phyloP scores from a whole-genome alignment of 2,888 invertebrate species.

The Coelogynopora nodosa region DNA sequence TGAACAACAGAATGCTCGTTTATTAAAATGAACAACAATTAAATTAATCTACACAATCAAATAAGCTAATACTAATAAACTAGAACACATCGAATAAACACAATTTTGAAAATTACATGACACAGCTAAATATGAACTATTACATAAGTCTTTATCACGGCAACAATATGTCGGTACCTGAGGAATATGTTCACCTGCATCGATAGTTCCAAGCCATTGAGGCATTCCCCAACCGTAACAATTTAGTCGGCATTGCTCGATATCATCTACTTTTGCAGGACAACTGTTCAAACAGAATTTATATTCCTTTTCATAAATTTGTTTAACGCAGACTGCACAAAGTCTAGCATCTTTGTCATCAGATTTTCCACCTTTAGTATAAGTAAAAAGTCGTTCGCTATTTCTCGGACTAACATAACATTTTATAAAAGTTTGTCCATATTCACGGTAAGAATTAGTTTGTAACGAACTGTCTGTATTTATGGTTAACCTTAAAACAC shows the following conservation, averaged over 20 bases:
- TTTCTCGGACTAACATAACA: neutral
- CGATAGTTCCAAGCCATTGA: neutral
- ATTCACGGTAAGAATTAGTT: neutral
- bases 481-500: too few species aligned
- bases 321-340: neutral
- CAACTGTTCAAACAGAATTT: neutral
- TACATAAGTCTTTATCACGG: neutral
- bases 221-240: neutral
- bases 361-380: too few species aligned
- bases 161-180: neutral
- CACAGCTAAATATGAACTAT: neutral
- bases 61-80: neutral
- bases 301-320: neutral
- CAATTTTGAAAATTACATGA: neutral
- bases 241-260: neutral
- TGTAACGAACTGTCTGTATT: too few species aligned
- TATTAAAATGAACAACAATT: neutral
- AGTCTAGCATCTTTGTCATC: neutral
- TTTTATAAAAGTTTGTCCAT: neutral
- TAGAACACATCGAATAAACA: neutral
- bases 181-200: neutral
- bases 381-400: too few species aligned
- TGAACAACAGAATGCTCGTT: neutral
- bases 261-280: neutral
- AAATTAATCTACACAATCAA: neutral